Percentiles rank a stretch among this genome's conserved stretches.
Conservation (phyloP, 2,797 vertebrate species). For the Potorous gilbertii region DNA sequence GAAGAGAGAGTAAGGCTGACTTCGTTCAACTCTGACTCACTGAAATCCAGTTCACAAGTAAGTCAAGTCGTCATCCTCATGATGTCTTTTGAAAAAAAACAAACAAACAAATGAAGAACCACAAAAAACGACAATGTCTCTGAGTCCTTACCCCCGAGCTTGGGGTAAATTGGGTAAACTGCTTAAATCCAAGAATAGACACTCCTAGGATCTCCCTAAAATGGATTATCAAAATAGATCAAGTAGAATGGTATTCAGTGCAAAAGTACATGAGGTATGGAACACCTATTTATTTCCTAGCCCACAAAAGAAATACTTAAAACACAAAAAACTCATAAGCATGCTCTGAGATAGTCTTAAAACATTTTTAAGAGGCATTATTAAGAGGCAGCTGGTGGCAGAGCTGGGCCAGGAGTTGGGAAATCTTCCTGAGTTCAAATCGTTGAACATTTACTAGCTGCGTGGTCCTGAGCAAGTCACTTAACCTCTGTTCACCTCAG, state of each 20-base stretch:
- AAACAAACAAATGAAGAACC: not conserved
- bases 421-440: not conserved
- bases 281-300: not conserved
- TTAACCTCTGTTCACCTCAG: not conserved
- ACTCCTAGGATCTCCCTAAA: not conserved
- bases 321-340: not conserved
- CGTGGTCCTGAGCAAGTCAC: not conserved
- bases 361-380: too few relatives aligned
- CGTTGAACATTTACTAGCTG: not conserved
- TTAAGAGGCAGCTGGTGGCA: not conserved
- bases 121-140: not conserved
- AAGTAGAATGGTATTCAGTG: not conserved
- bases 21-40: not conserved
- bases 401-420: not conserved
- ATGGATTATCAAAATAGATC: not conserved
- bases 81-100: not conserved
- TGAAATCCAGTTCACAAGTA: not conserved
- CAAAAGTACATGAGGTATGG: not conserved
- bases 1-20: not conserved
- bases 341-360: not conserved
- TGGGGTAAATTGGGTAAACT: not conserved
- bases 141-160: not conserved
- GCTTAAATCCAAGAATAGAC: not conserved
- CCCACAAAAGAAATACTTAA: not conserved
- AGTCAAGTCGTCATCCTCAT: not conserved